Conservation (phyloP, 2,113 vertebrate species). For the Hippocampus comes region DNA sequence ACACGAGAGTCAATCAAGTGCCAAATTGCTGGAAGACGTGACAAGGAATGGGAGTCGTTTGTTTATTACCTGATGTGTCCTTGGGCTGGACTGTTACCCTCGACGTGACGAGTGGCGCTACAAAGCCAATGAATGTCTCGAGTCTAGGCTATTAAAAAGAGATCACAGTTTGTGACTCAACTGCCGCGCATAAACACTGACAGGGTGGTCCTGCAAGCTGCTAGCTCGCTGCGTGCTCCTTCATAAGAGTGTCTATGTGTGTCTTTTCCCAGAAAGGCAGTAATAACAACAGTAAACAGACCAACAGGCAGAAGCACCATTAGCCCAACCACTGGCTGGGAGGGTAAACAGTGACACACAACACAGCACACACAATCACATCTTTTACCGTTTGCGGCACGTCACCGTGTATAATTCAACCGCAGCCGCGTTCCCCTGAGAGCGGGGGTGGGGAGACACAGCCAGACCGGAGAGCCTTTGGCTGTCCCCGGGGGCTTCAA, state of each 20-base stretch:
- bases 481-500: constrained; percentile 39
- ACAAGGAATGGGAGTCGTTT: constrained; percentile 56
- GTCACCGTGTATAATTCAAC: constrained; percentile 17
- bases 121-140: constrained; percentile 56
- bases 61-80: constrained; percentile 60
- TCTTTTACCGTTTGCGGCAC: constrained; percentile 27
- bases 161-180: constrained; percentile 67
- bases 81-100: constrained; percentile 36
- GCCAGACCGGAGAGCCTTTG: constrained; percentile 43
- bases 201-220: constrained; percentile 65
- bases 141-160: constrained; percentile 61
- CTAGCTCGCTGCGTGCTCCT: constrained; percentile 36
- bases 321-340: constrained; percentile 47
- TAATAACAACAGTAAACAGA: constrained; percentile 62
- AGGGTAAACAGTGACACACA: constrained; percentile 58
- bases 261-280: constrained; percentile 55
- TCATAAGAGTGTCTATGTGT: constrained; percentile 5
- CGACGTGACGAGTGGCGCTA: constrained; percentile 50
- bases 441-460: constrained; percentile 9
- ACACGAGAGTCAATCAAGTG: constrained; percentile 23
- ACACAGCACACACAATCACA: constrained; percentile 24
- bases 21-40: constrained; percentile 40
- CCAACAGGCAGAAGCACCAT: constrained; percentile 58
- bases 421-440: neutral
- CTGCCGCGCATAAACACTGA: constrained; percentile 62